These are phyloP conservation scores for Cryptocheilus praepositus DNA, from an alignment of 2,888 invertebrate species.

Conservation along the genomic window DNA sequence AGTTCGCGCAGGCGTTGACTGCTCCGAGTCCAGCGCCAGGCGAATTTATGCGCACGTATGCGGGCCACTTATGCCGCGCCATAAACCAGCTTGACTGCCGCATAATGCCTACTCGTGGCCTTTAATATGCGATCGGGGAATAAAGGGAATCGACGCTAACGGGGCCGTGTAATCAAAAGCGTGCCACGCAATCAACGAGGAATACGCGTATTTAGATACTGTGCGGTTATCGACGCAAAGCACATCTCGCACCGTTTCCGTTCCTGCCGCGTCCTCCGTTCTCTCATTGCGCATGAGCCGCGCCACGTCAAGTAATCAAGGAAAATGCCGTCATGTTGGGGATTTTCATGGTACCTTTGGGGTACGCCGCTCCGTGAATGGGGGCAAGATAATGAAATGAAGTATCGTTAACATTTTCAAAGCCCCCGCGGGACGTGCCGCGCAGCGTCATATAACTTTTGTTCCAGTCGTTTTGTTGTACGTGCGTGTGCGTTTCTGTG, in stretches of 20 bases:
- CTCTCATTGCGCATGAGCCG: not conserved
- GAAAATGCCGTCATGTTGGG: constrained; percentile 22
- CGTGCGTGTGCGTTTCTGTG: too few species aligned
- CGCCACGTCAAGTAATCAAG: constrained; percentile 22
- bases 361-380: constrained; percentile 19
- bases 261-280: not conserved
- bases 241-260: not conserved
- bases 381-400: constrained; percentile 32
- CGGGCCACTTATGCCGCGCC: constrained; percentile 29
- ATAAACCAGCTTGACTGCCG: constrained; percentile 43
- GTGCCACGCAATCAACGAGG: constrained; percentile 25
- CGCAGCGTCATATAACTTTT: constrained; percentile 12
- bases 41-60: constrained; percentile 29
- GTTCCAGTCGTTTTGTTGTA: not conserved
- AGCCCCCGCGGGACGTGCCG: constrained; percentile 18
- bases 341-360: constrained; percentile 33
- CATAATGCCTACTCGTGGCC: constrained; percentile 35
- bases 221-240: not conserved
- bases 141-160: constrained; percentile 27
- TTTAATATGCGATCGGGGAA: constrained; percentile 45
- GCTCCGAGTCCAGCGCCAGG: not conserved
- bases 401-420: constrained; percentile 40
- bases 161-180: constrained; percentile 31
- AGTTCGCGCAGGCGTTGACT: not conserved
- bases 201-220: constrained; percentile 22